phyloP scores from a whole-genome alignment of 2,113 vertebrate species.

The Lichenostomus cassidix region DNA sequence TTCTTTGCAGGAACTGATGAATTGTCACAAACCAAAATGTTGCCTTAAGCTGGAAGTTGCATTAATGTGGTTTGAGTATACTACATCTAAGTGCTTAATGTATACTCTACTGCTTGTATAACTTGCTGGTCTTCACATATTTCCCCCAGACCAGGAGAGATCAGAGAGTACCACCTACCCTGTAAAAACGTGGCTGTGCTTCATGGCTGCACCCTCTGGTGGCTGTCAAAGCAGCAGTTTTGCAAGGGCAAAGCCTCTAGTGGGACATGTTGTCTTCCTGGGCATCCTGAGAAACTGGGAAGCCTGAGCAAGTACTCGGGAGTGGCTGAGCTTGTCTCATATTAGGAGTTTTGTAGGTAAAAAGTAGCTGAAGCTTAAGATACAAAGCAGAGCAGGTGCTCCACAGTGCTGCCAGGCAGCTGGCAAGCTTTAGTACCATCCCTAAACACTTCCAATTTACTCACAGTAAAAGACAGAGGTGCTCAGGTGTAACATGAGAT shows the following conservation, averaged over 20 bases:
- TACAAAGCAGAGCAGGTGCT: background rate
- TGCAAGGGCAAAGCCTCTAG: background rate
- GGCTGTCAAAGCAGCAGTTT: background rate
- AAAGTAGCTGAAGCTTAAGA: background rate
- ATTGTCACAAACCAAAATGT: background rate
- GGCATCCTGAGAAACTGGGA: background rate
- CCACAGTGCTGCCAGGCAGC: background rate
- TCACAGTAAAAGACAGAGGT: background rate
- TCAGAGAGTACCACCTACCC: background rate
- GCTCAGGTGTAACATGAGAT: background rate
- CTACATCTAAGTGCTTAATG: background rate
- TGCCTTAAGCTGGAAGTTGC: background rate
- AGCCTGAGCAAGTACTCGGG: background rate
- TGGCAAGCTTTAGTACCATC: background rate
- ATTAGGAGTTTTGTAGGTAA: background rate
- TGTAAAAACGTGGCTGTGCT: background rate
- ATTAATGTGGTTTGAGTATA: background rate
- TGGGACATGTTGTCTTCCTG: accelerated
- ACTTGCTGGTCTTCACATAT: background rate
- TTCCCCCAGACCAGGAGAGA: background rate
- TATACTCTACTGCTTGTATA: background rate
- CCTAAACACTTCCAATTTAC: background rate
- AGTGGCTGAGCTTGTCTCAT: background rate
- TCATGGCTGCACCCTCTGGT: background rate
- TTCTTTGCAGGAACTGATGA: background rate